Percentiles rank a stretch among this genome's conserved stretches.
These are phyloP conservation scores for Neomonachus schauinslandi DNA, from an alignment of 2,113 vertebrate species.

Conservation along the genomic window DNA sequence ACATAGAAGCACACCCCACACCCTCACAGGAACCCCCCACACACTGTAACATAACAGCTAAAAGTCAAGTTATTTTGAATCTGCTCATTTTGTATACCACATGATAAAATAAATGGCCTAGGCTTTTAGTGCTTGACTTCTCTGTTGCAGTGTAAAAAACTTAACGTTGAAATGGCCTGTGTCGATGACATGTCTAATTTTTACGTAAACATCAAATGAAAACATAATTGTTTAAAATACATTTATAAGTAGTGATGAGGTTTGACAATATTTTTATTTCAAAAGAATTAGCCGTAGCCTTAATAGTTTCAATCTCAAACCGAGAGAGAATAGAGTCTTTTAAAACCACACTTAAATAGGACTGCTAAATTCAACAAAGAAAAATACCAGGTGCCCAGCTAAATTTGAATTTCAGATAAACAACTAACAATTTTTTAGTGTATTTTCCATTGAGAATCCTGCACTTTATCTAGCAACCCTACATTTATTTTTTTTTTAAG, in stretches of 20 bases:
- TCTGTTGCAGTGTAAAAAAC: not conserved
- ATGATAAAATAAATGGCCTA: not conserved
- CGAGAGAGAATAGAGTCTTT: not conserved
- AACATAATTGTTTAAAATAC: conserved; percentile 14
- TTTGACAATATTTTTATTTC: not conserved
- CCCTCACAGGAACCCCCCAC: not conserved
- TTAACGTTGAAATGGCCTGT: not conserved
- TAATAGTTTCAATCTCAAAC: not conserved
- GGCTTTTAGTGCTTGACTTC: not conserved
- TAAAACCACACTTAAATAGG: conserved; percentile 3
- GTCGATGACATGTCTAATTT: not conserved
- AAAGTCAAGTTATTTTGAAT: not conserved
- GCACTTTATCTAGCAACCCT: not conserved
- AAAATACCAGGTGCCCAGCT: not conserved
- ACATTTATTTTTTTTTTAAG: not conserved
- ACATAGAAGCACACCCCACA: not conserved
- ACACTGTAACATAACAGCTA: not conserved
- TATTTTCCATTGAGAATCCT: not conserved
- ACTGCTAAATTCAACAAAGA: not conserved
- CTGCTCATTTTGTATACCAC: not conserved
- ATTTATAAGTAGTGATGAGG: not conserved
- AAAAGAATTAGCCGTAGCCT: not conserved
- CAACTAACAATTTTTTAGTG: not conserved
- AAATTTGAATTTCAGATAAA: conserved; percentile 31
- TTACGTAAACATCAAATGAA: conserved; percentile 1